Percentiles rank a stretch among this genome's conserved stretches.
phyloP scores from a whole-genome alignment of 1,140 invertebrate species.

The Drosophila yakuba region DNA sequence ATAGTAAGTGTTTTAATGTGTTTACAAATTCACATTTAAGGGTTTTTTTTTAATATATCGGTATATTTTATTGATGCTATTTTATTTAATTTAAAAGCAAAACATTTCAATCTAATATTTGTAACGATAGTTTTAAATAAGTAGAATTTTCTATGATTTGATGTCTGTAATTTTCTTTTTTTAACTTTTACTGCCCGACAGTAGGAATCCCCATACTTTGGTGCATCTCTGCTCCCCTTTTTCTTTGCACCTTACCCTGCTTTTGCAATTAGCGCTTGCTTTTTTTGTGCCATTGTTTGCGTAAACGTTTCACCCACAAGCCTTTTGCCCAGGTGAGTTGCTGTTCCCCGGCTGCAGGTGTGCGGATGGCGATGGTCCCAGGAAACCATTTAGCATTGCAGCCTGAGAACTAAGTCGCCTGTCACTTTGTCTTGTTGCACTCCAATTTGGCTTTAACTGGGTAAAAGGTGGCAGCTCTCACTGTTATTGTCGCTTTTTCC shows the following conservation, averaged over 20 bases:
- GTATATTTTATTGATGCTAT: too few species aligned
- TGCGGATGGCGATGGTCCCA: constrained; percentile 29
- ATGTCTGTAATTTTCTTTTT: too few species aligned
- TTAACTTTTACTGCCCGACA: too few species aligned
- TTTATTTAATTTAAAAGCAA: too few species aligned
- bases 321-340: constrained; percentile 14
- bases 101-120: too few species aligned
- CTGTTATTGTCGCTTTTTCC: constrained; percentile 32
- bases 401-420: constrained; percentile 78
- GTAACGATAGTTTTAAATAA: too few species aligned
- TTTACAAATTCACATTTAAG: too few species aligned
- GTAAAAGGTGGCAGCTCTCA: constrained; percentile 67
- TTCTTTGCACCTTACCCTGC: constrained; percentile 22
- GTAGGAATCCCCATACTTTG: background rate
- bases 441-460: constrained; percentile 57
- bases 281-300: constrained; percentile 71
- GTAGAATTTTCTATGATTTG: too few species aligned
- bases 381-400: constrained; percentile 77
- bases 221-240: constrained; percentile 12
- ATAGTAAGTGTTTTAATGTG: too few species aligned
- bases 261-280: constrained; percentile 63
- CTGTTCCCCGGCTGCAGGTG: background rate
- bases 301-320: constrained; percentile 66
- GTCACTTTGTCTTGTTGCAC: constrained; percentile 66
- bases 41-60: too few species aligned